Evolutionary conservation across 1,140 invertebrate species (phyloP), one percentile per base, ranked within the genome.

Genomic region (Oreohelix idahoensis): DNA sequence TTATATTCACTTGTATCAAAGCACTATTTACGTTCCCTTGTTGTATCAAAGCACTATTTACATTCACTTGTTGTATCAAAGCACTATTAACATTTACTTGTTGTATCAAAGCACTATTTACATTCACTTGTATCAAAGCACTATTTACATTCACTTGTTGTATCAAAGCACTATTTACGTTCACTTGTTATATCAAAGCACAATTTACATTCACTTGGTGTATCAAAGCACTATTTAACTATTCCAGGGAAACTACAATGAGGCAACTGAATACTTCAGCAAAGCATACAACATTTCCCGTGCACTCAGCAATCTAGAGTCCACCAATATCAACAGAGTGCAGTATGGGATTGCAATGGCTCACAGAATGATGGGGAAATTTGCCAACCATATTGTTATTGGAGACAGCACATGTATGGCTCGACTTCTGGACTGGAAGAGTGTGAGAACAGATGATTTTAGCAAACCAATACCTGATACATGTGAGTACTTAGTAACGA

Each of bases 251-350:
- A 85, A 88, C 35, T 92, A 92, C 88, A 87, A 91, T 58, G 89
- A 92, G 84, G 92, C 92, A 0, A 88, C 89, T 32, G 90, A 91
- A 75, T 92, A 92, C 84, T 93, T 93, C 88, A 91, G 87, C 84
- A 91, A 91, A 77, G 89, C 91, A 1, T 93, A 92, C 86, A 92
- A 91, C 85, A 88, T 92, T 38, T 89, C 91, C 5, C 85, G 91
- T 39, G 88, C 91, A 35, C 79, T 91, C 81, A 88, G 86, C 29
- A 90, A 92, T 42, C 76, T 77, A 36, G 83, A 86, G 26, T 85
- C 91, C 10, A 90, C 92, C 38, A 88, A 88, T 77, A 86, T 87
- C 4, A 90, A 92, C 76, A 83, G 92, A 32, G 91, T 92, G 38
- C 90, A 91, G 80, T 92, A 87, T 71, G 92, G 92, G 77, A 90